Conservation (phyloP, 1,140 invertebrate species). For the Pseudomyrmex flavicornis region DNA sequence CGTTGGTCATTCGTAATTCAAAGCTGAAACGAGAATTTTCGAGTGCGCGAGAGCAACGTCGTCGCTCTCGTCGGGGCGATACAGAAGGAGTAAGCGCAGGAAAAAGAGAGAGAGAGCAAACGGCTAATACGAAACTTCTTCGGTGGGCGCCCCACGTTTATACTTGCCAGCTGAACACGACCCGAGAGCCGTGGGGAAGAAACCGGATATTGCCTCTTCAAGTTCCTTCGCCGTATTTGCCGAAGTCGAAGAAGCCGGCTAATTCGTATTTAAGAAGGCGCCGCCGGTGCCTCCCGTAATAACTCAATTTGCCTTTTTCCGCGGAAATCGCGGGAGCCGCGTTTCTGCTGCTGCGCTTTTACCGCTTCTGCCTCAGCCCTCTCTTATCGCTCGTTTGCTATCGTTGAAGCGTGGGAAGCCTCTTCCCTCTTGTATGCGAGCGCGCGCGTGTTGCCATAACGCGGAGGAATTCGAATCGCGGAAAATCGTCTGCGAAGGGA, state of each 20-base stretch:
- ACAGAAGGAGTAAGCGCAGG: constrained; percentile 23
- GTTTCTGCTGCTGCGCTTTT: too few species aligned
- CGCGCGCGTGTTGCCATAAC: neutral
- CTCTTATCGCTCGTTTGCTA: neutral
- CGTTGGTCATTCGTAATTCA: constrained; percentile 32
- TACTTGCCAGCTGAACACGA: neutral
- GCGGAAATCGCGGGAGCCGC: neutral
- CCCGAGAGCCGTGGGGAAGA: neutral
- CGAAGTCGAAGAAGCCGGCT: constrained; percentile 3
- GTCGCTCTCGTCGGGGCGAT: constrained; percentile 23
- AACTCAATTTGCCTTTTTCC: constrained; percentile 27
- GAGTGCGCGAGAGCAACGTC: constrained; percentile 21
- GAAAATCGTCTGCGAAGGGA: constrained; percentile 1
- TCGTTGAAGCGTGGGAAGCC: neutral
- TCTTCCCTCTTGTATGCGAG: neutral
- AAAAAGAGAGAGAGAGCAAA: neutral
- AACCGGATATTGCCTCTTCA: constrained; percentile 51
- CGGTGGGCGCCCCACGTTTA: neutral
- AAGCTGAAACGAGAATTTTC: constrained; percentile 36
- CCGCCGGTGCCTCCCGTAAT: neutral
- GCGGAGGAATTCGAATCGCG: constrained; percentile 23
- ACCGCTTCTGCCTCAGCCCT: too few species aligned
- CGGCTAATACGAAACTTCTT: constrained; percentile 43
- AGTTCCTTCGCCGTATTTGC: constrained; percentile 20
- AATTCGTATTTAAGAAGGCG: constrained; percentile 33